These are phyloP conservation scores for Tiliqua scincoides DNA, from an alignment of 2,113 vertebrate genomes.

Conservation along the genomic window DNA sequence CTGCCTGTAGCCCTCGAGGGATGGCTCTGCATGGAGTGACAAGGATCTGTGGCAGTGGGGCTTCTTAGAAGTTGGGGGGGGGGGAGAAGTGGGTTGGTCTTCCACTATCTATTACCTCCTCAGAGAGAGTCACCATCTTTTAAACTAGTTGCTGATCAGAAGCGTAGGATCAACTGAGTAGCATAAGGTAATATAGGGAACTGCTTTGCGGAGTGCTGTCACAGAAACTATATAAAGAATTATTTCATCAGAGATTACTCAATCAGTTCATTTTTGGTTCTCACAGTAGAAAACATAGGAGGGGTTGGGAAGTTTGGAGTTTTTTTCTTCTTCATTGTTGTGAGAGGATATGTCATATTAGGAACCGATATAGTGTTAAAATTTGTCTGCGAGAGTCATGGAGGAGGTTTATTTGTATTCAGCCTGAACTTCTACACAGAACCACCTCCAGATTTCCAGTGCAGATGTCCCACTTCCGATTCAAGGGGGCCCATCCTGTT, in stretches of 20 bases:
- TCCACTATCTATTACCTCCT: neutral
- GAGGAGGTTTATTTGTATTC: constrained; percentile 69
- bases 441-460: constrained; percentile 61
- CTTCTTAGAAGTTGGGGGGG: neutral
- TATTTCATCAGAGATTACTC: constrained; percentile 42
- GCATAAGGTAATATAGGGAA: neutral
- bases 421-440: constrained; percentile 59
- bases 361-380: constrained; percentile 63
- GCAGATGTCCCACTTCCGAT: constrained; percentile 52
- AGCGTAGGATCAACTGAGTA: neutral
- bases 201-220: neutral
- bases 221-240: constrained; percentile 1
- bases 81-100: no score
- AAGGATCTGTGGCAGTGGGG: neutral
- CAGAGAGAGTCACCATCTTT: neutral
- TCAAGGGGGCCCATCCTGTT: constrained; percentile 41
- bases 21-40: no score
- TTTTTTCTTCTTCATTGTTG: neutral
- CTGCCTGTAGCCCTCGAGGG: no score
- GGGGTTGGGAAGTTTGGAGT: constrained; percentile 22
- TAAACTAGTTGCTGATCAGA: neutral
- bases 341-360: constrained; percentile 48
- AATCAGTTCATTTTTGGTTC: constrained; percentile 34
- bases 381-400: constrained; percentile 53
- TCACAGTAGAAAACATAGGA: constrained; percentile 17